Evolutionary conservation across 2,113 vertebrate genomes (phyloP).

Genomic region (Cyprichromis sp.): DNA sequence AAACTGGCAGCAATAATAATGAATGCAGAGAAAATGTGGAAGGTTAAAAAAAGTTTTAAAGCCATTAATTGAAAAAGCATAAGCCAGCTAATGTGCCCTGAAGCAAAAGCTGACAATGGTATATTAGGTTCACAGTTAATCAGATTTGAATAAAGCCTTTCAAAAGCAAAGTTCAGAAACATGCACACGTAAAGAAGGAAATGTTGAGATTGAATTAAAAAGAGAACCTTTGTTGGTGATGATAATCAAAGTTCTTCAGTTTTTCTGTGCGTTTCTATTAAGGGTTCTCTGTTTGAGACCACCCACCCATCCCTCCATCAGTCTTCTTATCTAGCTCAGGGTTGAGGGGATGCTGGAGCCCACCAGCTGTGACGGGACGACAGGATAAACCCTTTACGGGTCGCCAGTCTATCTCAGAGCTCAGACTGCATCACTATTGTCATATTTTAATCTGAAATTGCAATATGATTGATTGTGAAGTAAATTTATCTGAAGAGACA

Average conservation of each 20-base stretch:
- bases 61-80: not conserved
- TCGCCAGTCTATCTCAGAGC: not conserved
- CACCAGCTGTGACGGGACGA: not conserved
- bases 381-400: rapidly evolving
- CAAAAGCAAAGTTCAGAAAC: not conserved
- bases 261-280: not conserved
- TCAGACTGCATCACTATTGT: not conserved
- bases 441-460: not conserved
- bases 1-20: not conserved
- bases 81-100: not conserved
- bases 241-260: not conserved
- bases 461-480: not conserved
- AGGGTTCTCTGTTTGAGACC: not conserved
- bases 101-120: not conserved
- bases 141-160: not conserved
- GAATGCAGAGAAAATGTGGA: not conserved
- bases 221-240: not conserved
- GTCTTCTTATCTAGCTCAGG: not conserved
- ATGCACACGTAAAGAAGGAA: not conserved
- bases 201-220: not conserved
- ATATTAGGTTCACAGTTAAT: not conserved
- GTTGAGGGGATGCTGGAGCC: not conserved
- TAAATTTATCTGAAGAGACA: not conserved
- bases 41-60: not conserved
- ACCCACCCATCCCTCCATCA: not conserved